These are phyloP conservation scores for Metopia argyrocephala DNA, from an alignment of 2,888 invertebrate species.

Conservation along the genomic window DNA sequence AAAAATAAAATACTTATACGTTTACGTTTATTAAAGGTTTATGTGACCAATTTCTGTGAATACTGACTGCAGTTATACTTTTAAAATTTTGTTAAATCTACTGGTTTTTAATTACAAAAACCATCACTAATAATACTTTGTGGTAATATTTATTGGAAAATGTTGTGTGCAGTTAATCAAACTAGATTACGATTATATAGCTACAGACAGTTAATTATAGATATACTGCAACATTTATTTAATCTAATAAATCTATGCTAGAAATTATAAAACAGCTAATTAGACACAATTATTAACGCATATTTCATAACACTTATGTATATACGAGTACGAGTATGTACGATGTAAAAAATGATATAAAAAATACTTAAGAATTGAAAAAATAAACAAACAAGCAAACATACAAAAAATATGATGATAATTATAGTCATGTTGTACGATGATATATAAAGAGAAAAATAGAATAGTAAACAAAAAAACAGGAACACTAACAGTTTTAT, in stretches of 20 bases:
- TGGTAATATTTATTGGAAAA: no score
- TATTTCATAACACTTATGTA: background rate
- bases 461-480: background rate
- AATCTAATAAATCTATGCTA: slow-evolving; percentile 15
- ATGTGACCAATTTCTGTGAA: no score
- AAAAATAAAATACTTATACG: no score
- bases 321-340: background rate
- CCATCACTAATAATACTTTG: no score
- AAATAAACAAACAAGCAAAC: background rate
- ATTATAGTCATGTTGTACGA: no score
- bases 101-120: no score
- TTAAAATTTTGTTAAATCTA: no score
- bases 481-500: slow-evolving; percentile 31
- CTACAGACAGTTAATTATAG: background rate
- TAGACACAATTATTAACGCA: slow-evolving; percentile 37
- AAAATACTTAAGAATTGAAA: background rate
- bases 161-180: slow-evolving; percentile 17
- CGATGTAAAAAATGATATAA: background rate
- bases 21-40: no score
- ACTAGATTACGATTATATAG: slow-evolving; percentile 15
- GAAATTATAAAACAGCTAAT: slow-evolving; percentile 26
- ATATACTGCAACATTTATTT: background rate
- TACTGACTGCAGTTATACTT: no score
- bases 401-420: background rate
- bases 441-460: background rate